Conservation (phyloP, 2,888 invertebrate species). For the Synergus umbraculus region DNA sequence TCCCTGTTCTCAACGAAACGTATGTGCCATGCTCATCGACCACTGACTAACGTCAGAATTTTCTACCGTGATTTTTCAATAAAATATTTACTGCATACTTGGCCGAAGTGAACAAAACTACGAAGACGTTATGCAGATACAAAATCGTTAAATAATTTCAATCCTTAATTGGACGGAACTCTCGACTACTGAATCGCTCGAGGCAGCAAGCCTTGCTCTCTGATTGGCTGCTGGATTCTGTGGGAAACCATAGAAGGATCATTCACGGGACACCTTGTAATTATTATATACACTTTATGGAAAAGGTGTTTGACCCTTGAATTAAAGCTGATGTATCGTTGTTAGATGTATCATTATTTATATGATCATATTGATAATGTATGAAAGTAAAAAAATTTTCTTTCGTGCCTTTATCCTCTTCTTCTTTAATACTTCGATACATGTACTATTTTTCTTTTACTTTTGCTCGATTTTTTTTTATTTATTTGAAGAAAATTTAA, state of each 20-base stretch:
- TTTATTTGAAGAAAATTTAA: too few species aligned
- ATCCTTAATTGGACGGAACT: constrained; percentile 30
- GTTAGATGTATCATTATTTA: constrained; percentile 3
- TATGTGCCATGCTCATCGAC: neutral
- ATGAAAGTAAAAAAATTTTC: constrained; percentile 7
- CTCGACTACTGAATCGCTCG: constrained; percentile 34
- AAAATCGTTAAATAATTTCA: constrained; percentile 32
- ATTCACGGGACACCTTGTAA: constrained; percentile 29
- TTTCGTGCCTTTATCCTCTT: neutral
- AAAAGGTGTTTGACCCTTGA: constrained; percentile 23
- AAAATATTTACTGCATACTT: constrained; percentile 24
- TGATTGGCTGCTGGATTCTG: constrained; percentile 31
- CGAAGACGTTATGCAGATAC: constrained; percentile 29
- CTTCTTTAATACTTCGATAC: neutral
- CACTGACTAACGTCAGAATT: constrained; percentile 7
- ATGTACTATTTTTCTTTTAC: too few species aligned
- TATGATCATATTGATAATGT: too few species aligned
- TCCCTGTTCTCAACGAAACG: neutral
- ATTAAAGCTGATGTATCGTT: constrained; percentile 21
- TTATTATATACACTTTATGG: constrained; percentile 29
- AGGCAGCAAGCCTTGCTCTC: constrained; percentile 1
- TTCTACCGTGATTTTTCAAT: constrained; percentile 21
- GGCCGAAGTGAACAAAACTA: neutral
- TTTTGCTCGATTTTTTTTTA: too few species aligned
- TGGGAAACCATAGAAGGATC: constrained; percentile 37